Percentiles rank a stretch among this genome's conserved stretches.
Conservation (phyloP, 1,140 invertebrate species). For the Arctopsyche grandis region DNA sequence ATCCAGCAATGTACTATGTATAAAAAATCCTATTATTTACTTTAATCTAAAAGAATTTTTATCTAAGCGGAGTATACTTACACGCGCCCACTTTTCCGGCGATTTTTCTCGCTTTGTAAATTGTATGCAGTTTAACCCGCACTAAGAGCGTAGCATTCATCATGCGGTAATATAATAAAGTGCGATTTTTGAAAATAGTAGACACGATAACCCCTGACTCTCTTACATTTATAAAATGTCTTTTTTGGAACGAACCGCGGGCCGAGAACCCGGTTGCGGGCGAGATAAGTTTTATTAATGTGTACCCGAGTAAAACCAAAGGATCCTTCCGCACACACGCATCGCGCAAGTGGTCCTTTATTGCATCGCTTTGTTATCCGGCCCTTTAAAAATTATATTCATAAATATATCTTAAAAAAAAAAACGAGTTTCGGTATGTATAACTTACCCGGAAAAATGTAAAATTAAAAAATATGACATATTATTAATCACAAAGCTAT, state of each 20-base stretch:
- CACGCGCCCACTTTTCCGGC: no score
- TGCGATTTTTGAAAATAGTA: constrained; percentile 31
- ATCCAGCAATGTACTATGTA: no score
- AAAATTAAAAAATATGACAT: no score
- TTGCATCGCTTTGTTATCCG: constrained; percentile 27
- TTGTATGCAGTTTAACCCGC: constrained; percentile 24
- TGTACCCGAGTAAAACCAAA: constrained; percentile 29
- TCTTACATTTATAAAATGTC: constrained; percentile 28
- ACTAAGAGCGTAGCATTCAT: not conserved
- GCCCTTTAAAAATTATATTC: constrained; percentile 18
- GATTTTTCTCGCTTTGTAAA: constrained; percentile 13
- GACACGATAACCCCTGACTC: constrained; percentile 17
- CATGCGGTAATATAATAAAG: constrained; percentile 26
- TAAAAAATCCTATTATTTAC: no score
- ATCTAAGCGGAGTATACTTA: no score
- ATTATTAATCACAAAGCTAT: no score
- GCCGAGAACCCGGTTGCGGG: not conserved
- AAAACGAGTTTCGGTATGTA: no score
- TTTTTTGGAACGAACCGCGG: constrained; percentile 11
- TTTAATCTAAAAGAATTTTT: no score
- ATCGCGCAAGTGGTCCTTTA: constrained; percentile 15
- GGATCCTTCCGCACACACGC: constrained; percentile 22
- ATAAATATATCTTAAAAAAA: constrained; percentile 23
- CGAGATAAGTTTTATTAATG: constrained; percentile 31
- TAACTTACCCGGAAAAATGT: no score